These are phyloP conservation scores for Siniperca knerii DNA, from an alignment of 2,113 vertebrate genomes.

Conservation along the genomic window DNA sequence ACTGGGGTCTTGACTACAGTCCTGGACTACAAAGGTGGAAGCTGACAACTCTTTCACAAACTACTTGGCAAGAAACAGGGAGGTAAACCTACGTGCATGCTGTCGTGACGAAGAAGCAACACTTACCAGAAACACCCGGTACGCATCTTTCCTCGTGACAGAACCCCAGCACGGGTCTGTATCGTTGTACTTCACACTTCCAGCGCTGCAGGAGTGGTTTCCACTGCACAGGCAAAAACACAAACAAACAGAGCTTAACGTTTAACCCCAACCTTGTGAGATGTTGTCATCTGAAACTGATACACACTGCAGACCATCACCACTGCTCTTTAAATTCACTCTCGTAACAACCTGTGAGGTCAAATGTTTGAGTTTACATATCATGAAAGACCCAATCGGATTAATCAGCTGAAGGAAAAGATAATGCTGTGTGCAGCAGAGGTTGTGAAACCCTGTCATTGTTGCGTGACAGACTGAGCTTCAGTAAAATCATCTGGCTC, in stretches of 20 bases:
- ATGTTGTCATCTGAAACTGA: background rate
- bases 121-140: constrained; percentile 97
- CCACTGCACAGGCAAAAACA: constrained; percentile 73
- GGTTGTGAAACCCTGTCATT: background rate
- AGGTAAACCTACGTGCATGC: background rate
- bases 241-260: background rate
- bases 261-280: background rate
- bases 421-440: background rate
- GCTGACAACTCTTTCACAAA: background rate
- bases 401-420: background rate
- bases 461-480: constrained; percentile 7
- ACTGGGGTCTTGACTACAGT: background rate
- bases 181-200: constrained; percentile 90
- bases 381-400: background rate
- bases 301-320: background rate
- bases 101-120: background rate
- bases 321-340: background rate
- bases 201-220: constrained; percentile 91
- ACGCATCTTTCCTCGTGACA: constrained; percentile 91
- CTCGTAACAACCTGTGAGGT: background rate
- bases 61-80: background rate
- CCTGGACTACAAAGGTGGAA: background rate
- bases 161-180: constrained; percentile 95
- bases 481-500: constrained; percentile 7
- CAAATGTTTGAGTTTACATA: background rate